Percentiles rank a stretch among this genome's conserved stretches.
Conservation (phyloP, 2,888 invertebrate genomes). For the Zaprionus obscuricornis region DNA sequence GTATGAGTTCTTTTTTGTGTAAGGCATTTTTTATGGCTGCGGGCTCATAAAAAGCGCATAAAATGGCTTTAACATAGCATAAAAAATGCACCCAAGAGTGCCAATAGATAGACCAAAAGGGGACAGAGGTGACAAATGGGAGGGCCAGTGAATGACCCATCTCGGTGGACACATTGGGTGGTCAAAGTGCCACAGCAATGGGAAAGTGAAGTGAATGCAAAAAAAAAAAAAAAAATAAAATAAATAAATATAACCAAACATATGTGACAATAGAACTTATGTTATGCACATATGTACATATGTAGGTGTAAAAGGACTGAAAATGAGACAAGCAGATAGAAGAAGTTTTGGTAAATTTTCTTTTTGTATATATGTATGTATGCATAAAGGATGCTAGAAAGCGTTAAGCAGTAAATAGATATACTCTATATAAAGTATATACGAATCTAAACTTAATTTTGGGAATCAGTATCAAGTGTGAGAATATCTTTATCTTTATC, state of each 20-base stretch:
- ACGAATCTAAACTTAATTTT: too few relatives aligned
- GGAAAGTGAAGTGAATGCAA: slow-evolving; percentile 4
- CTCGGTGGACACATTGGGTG: slow-evolving; percentile 47
- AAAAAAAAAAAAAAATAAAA: slow-evolving; percentile 23
- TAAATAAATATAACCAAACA: too few relatives aligned
- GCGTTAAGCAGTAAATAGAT: too few relatives aligned
- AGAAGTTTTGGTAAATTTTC: too few relatives aligned
- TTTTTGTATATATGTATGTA: too few relatives aligned
- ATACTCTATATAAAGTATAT: too few relatives aligned
- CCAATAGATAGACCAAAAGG: slow-evolving; percentile 42
- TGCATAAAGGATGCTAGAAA: too few relatives aligned
- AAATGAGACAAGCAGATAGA: background rate
- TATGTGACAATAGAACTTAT: slow-evolving; percentile 34
- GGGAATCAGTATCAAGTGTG: too few relatives aligned
- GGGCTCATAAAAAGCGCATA: slow-evolving; percentile 77
- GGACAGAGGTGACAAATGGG: background rate
- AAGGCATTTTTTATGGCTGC: slow-evolving; percentile 70
- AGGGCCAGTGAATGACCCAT: slow-evolving; percentile 40
- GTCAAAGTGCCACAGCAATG: slow-evolving; percentile 14
- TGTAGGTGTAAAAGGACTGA: background rate
- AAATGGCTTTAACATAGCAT: slow-evolving; percentile 76
- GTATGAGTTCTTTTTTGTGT: slow-evolving; percentile 26
- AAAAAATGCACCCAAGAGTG: slow-evolving; percentile 76
- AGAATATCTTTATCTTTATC: too few relatives aligned
- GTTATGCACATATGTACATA: too few relatives aligned